Base-by-base conservation (phyloP, 2,888 invertebrate species). In the Heliconius aoede region DNA sequence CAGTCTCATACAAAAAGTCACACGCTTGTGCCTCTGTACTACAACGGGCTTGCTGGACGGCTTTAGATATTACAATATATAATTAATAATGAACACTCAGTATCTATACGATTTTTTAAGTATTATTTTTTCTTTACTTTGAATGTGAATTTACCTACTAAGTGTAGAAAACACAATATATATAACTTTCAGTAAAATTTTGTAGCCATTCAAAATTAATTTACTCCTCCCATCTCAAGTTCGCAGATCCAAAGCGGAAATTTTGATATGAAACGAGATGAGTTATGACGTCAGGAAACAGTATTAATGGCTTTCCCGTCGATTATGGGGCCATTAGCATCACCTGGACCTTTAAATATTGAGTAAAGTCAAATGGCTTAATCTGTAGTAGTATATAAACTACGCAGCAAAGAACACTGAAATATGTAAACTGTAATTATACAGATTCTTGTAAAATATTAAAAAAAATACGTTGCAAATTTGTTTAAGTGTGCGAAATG, bases 211-310 rank as follows among this genome's bases (percentile, higher is more conserved):
- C 72, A 72, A 72, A 72, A 72, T 72, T 72, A 72, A 72, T 72
- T 72, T 72, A 72, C 72, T 72, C 60, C 72, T 58, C 60, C 72
- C 72, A 72, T 72, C 72, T 69, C 75, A 71, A 76, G 76, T 72
- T 67, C 60, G 67, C 61, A 74, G 73, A 67, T 76, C 60, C 36
- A 69, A 72, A 73, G 72, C 61, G 64, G 76, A 75, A 78, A 80
- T 76, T 82, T 80, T 79, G 81, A 80, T 81, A 80, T 77, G 72
- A 68, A 75, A 76, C 77, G 81, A 82, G 77, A 82, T 84, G 81
- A 83, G 78, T 82, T 80, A 82, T 80, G 81, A 79, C 82, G 77
- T 79, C 81, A 81, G 73, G 81, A 81, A 81, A 80, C 75, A 74
- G 73, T 79, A 79, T 81, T 80, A 80, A 80, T 80, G 77, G 80